Evolutionary conservation across 2,888 invertebrate genomes (phyloP).

Genomic region (Mythimna lalbum): DNA sequence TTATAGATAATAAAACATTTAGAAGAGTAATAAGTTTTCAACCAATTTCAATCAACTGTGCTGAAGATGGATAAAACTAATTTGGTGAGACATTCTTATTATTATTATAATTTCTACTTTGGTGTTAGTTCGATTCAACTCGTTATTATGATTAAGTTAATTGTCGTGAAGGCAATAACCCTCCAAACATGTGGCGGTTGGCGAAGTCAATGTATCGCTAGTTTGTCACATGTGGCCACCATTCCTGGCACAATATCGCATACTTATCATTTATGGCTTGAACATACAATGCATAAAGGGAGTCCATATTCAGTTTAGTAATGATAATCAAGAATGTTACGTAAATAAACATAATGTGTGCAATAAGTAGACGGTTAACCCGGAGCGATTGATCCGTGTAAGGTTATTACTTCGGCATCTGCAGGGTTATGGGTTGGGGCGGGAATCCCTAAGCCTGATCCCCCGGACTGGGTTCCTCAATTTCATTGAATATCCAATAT

Average conservation of each 20-base stretch:
- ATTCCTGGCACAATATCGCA: constrained; percentile 76
- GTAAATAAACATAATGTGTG: constrained; percentile 46
- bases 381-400: constrained; percentile 71
- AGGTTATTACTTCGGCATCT: constrained; percentile 76
- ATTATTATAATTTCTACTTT: constrained; percentile 48
- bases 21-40: constrained; percentile 63
- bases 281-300: constrained; percentile 54
- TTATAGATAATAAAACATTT: constrained; percentile 73
- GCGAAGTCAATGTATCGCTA: constrained; percentile 79
- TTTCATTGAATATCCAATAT: constrained; percentile 74
- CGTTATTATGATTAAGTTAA: constrained; percentile 61
- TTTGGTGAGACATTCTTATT: constrained; percentile 74
- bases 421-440: constrained; percentile 74
- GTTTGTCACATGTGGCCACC: constrained; percentile 86
- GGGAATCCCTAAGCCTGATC: constrained; percentile 71
- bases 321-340: constrained; percentile 35
- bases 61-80: constrained; percentile 70
- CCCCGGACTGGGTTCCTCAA: constrained; percentile 69
- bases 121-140: constrained; percentile 45
- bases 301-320: constrained; percentile 40
- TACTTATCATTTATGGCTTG: constrained; percentile 58
- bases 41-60: constrained; percentile 55
- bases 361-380: constrained; percentile 68
- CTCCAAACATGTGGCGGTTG: constrained; percentile 84
- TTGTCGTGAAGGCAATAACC: constrained; percentile 78